Conservation (phyloP, 2,113 vertebrate genomes). For the Clupea harengus region DNA sequence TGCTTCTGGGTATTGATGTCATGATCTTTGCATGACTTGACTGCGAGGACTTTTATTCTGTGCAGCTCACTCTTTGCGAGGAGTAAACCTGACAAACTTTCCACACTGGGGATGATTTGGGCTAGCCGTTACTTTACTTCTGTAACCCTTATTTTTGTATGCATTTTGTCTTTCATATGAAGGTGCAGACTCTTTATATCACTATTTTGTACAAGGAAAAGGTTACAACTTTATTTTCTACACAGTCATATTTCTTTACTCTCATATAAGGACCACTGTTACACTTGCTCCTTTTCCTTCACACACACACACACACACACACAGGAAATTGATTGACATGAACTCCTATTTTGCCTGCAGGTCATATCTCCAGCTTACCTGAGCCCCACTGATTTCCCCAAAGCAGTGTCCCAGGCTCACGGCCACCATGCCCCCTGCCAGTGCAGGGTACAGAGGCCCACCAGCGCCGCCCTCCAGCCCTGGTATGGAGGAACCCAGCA, state of each 20-base stretch:
- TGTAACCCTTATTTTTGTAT: too few species aligned
- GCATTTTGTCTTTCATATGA: too few species aligned
- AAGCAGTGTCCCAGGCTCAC: slow-evolving; percentile 70
- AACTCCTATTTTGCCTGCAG: neutral
- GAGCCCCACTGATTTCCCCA: slow-evolving; percentile 74
- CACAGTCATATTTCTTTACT: neutral
- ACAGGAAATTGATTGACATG: neutral
- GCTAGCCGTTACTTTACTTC: neutral
- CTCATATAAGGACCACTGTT: neutral
- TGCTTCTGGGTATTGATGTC: neutral
- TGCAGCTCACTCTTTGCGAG: neutral
- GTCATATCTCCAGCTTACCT: slow-evolving; percentile 62
- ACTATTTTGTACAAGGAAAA: too few species aligned
- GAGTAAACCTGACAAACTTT: neutral
- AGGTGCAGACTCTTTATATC: too few species aligned
- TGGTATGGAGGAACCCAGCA: slow-evolving; percentile 73
- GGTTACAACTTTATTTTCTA: neutral
- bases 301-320: neutral
- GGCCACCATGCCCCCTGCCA: slow-evolving; percentile 72
- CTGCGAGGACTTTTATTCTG: neutral
- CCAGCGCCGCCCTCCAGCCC: slow-evolving; percentile 48
- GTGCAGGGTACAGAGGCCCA: slow-evolving; percentile 70
- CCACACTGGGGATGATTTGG: neutral
- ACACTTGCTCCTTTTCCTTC: neutral
- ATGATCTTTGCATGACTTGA: neutral